Base-by-base conservation (phyloP, 2,888 invertebrate genomes). In the Smittia sp. region DNA sequence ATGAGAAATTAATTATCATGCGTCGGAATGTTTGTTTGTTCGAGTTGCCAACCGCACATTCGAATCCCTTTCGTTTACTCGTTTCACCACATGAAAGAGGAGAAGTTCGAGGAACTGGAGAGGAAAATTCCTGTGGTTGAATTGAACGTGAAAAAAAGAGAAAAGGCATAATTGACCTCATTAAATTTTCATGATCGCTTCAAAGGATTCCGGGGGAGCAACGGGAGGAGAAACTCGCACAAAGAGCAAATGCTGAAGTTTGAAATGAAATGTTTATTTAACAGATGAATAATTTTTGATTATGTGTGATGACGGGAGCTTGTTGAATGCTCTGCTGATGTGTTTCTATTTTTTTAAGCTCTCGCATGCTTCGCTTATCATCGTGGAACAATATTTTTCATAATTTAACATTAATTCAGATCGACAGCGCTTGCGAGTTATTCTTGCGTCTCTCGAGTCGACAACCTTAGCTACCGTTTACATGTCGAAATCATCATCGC, bases 261-360 rank as follows among this genome's bases (percentile, higher is more conserved):
- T 72, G 58, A 62, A 72, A 72, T 62, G 72, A 62, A 58, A 72
- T 72, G 72, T 72, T 72, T 15, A 72, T 72, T 72, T 72, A 72
- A 72, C 72, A 72, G 72, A 72, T 72, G 72, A 72, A 72, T 72
- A 72, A 72, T 54, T 72, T 72, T 62, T 72, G 38, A 72, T 72
- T 72, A 72, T 62, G 62, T 69, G 4, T 68, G 68, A 18, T 54
- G 72, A 39, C 54, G 22, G 24, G 38, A 39, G 72, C 72, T 72
- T 72, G 72, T 72, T 72, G 72, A 69, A 24, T 66, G 66, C n/a
- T 38, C 9, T 25, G n/a, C 27, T 38, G 39, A 68, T 62, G 72
- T 54, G 24, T 69, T 63, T 63, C 15, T 13, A 27, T 11, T 63
- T 11, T 27, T 63, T 63, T 62, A 24, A 27, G 25, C 27, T 58